These are phyloP conservation scores for Bergia sp. DNA, from an alignment of 92 coral and sea anemone species.

Conservation along the genomic window DNA sequence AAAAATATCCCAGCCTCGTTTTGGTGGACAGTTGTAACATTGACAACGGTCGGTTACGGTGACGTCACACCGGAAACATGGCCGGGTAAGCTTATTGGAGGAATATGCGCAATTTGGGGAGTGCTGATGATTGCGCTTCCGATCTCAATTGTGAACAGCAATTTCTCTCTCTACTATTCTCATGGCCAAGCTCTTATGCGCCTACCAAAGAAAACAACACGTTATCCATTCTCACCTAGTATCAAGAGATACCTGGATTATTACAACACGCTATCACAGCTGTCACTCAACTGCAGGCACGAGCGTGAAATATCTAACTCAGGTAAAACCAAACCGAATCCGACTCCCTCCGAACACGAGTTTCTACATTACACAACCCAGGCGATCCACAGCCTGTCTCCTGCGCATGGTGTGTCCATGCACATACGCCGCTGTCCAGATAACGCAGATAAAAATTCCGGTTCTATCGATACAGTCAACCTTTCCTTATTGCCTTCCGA, in stretches of 20 bases:
- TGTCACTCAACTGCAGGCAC: constrained; percentile 54
- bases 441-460: neutral
- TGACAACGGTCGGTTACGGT: constrained; percentile 91
- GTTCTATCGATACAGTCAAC: constrained; percentile 57
- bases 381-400: neutral
- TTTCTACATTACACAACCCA: neutral
- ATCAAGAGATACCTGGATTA: constrained; percentile 66
- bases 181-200: constrained; percentile 84
- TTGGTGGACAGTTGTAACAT: constrained; percentile 89
- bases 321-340: neutral
- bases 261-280: constrained; percentile 48
- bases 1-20: constrained; percentile 78
- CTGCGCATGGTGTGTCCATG: constrained; percentile 12
- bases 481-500: constrained; percentile 49
- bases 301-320: constrained; percentile 49
- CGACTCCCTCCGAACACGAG: neutral
- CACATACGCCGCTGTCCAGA: constrained; percentile 19
- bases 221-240: constrained; percentile 67
- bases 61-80: constrained; percentile 81
- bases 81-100: constrained; percentile 79
- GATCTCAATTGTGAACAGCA: constrained; percentile 79
- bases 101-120: constrained; percentile 82
- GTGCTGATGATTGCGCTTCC: constrained; percentile 80
- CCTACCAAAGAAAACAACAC: constrained; percentile 67
- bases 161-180: constrained; percentile 81